phyloP scores from a whole-genome alignment of 2,888 invertebrate species.

The Leptinotarsa juncta region DNA sequence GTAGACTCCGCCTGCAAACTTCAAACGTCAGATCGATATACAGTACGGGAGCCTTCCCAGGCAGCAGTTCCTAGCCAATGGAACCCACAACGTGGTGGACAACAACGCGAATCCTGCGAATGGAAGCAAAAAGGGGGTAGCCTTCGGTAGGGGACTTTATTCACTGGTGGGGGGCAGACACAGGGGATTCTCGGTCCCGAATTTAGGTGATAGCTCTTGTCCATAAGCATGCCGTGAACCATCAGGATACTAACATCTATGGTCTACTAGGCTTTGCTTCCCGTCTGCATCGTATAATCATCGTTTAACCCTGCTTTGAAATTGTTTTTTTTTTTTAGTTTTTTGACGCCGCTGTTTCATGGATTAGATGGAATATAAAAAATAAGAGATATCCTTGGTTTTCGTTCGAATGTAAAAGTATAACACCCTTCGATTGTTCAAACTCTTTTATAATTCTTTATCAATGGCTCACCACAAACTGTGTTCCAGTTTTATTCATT shows the following conservation, averaged over 20 bases:
- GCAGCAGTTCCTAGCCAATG: slow-evolving; percentile 70
- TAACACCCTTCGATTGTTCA: too few relatives aligned
- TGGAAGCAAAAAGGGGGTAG: slow-evolving; percentile 73
- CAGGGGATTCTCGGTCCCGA: slow-evolving; percentile 89
- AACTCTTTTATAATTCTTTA: too few relatives aligned
- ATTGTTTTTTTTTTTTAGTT: not conserved
- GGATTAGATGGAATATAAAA: too few relatives aligned
- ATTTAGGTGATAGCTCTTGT: slow-evolving; percentile 78
- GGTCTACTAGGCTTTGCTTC: slow-evolving; percentile 27
- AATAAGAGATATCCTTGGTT: too few relatives aligned
- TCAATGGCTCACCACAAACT: too few relatives aligned
- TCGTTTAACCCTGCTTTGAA: slow-evolving; percentile 17
- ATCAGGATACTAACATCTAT: slow-evolving; percentile 41
- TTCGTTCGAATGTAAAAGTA: too few relatives aligned
- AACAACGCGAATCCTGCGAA: slow-evolving; percentile 65
- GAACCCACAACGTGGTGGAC: slow-evolving; percentile 56
- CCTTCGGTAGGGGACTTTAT: slow-evolving; percentile 76
- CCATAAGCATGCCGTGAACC: slow-evolving; percentile 40
- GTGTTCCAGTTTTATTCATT: too few relatives aligned
- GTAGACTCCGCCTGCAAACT: slow-evolving; percentile 81
- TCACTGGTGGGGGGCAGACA: slow-evolving; percentile 71
- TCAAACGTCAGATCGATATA: slow-evolving; percentile 79
- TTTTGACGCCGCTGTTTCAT: not conserved
- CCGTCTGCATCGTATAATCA: slow-evolving; percentile 16
- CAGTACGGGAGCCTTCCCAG: slow-evolving; percentile 87